phyloP scores from a whole-genome alignment of 2,888 invertebrate genomes.

The Petrolisthes manimaculis region DNA sequence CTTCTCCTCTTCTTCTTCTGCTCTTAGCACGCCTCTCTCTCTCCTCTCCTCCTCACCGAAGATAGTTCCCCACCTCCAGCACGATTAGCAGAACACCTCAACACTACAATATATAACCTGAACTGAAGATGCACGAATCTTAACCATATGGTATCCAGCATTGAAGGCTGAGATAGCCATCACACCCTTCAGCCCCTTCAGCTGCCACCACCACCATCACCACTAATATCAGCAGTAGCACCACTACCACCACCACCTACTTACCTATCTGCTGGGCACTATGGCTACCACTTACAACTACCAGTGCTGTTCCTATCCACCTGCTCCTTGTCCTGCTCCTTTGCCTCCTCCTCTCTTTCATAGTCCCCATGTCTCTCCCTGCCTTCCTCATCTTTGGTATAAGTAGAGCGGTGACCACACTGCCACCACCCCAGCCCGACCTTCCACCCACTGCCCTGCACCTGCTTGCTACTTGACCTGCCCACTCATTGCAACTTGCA shows the following conservation, averaged over 20 bases:
- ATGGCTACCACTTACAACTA: slow-evolving; percentile 9
- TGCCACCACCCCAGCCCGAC: not conserved
- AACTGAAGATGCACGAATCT: not conserved
- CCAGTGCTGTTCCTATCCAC: not conserved
- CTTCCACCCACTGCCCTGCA: slow-evolving; percentile 29
- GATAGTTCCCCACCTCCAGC: not conserved
- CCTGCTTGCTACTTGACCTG: slow-evolving; percentile 19
- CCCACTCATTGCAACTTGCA: slow-evolving; percentile 46
- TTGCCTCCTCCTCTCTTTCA: not conserved
- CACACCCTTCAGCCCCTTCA: not conserved
- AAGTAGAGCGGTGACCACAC: not conserved
- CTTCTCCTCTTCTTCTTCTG: not conserved
- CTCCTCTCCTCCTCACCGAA: not conserved
- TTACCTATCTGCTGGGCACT: not conserved
- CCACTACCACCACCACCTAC: slow-evolving; percentile 10
- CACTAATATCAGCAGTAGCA: not conserved
- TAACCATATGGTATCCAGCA: not conserved
- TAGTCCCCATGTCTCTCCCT: not conserved
- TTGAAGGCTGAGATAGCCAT: not conserved
- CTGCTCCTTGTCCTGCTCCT: not conserved
- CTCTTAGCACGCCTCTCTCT: not conserved
- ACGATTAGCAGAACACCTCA: not conserved
- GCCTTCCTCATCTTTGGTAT: not conserved
- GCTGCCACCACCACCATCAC: not conserved
- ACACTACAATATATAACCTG: not conserved